Percentiles rank a stretch among this genome's conserved stretches.
phyloP scores from a whole-genome alignment of 2,797 vertebrate species.

The Denticeps clupeoides region DNA sequence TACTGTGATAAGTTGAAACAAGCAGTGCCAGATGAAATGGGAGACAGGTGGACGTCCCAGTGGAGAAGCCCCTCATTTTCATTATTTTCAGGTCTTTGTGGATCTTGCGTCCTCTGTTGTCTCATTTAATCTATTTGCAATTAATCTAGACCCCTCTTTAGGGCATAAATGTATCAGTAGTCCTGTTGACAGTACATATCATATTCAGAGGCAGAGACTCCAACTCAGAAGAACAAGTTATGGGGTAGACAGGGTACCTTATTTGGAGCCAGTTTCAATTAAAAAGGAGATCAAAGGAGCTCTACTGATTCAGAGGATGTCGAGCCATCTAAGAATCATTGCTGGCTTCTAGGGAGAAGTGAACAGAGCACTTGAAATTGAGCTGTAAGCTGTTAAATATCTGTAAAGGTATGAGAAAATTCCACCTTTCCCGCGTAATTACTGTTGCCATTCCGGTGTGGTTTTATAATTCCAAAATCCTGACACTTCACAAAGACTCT shows the following conservation, averaged over 20 bases:
- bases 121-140: constrained; percentile 10
- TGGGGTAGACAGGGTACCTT: constrained; percentile 5
- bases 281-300: constrained; percentile 26
- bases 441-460: constrained; percentile 51
- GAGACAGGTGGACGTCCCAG: constrained; percentile 64
- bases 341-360: constrained; percentile 21
- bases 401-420: constrained; percentile 45
- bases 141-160: neutral
- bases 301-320: constrained; percentile 15
- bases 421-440: constrained; percentile 51
- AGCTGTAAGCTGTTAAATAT: constrained; percentile 41
- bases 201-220: neutral
- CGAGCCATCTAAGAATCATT: constrained; percentile 62
- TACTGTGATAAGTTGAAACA: constrained; percentile 65
- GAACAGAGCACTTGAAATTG: constrained; percentile 24
- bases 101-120: constrained; percentile 7
- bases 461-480: constrained; percentile 66
- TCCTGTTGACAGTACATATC: constrained; percentile 3
- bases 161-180: constrained; percentile 4
- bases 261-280: constrained; percentile 18
- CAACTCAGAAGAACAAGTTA: neutral
- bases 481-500: constrained; percentile 70
- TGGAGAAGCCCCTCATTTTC: constrained; percentile 5
- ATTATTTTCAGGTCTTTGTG: neutral
- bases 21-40: constrained; percentile 62